Conservation (phyloP, 1,140 invertebrate species). For the Oedothorax gibbosus region DNA sequence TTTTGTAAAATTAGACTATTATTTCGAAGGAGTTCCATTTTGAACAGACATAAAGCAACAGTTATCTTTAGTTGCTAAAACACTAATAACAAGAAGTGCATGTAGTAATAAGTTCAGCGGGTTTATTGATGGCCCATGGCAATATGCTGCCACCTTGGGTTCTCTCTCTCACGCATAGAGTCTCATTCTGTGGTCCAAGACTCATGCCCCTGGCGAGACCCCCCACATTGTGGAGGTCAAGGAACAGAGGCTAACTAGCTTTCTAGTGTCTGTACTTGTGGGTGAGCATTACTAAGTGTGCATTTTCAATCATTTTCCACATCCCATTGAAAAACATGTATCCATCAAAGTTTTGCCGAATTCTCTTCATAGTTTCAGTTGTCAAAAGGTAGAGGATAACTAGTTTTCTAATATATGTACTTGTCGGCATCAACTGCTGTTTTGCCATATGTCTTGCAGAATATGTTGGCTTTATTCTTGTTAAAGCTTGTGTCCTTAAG, state of each 20-base stretch:
- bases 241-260: conserved; percentile 72
- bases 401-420: conserved; percentile 63
- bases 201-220: conserved; percentile 94
- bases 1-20: too few relatives aligned
- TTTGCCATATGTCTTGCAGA: too few relatives aligned
- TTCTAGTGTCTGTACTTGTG: conserved; percentile 68
- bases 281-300: conserved; percentile 62
- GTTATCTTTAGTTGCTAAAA: too few relatives aligned
- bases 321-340: too few relatives aligned
- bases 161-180: conserved; percentile 93
- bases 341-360: too few relatives aligned
- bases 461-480: too few relatives aligned
- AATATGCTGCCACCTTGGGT: conserved; percentile 94
- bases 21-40: too few relatives aligned
- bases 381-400: conserved; percentile 78
- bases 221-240: conserved; percentile 91
- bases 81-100: too few relatives aligned
- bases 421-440: too few relatives aligned
- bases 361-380: too few relatives aligned
- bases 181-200: conserved; percentile 91
- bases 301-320: background rate
- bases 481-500: too few relatives aligned
- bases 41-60: too few relatives aligned
- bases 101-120: conserved; percentile 84
- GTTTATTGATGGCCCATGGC: conserved; percentile 90